Evolutionary conservation across 2,113 vertebrate species (phyloP).

Genomic region (Anthoscopus minutus): DNA sequence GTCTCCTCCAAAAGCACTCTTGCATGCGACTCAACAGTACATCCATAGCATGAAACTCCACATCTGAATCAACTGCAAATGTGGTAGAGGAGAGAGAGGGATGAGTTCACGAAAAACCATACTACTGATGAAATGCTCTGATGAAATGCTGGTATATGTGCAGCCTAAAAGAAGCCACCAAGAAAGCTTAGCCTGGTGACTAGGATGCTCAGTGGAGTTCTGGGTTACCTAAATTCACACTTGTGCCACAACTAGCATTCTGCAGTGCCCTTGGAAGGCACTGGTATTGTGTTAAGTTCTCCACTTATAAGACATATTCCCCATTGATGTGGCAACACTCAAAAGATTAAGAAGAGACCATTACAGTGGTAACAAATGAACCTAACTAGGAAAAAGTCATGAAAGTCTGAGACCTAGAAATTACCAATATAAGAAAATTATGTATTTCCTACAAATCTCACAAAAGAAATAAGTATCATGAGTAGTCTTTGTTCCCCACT

Average conservation of each 20-base stretch:
- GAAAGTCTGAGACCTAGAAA: not conserved
- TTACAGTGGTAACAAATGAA: not conserved
- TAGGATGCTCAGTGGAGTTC: not conserved
- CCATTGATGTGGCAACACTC: not conserved
- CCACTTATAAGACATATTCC: not conserved
- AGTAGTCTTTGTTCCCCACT: not conserved
- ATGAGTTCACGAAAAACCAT: not conserved
- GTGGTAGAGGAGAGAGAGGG: not conserved
- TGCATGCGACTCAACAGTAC: rapidly evolving
- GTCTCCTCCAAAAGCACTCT: not conserved
- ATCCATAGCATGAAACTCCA: not conserved
- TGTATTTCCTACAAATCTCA: not conserved
- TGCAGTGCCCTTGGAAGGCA: not conserved
- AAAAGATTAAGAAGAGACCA: not conserved
- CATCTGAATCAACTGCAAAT: not conserved
- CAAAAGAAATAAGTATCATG: not conserved
- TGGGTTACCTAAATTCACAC: not conserved
- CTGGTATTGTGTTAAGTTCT: not conserved
- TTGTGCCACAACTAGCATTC: not conserved
- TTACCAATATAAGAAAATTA: not conserved
- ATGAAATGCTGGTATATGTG: not conserved
- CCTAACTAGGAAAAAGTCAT: not conserved
- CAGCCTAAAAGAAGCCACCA: not conserved
- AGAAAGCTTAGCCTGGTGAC: not conserved
- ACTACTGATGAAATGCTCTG: not conserved